Conservation (phyloP, 92 coral and sea anemone species). For the Umimayanthus chanpuru region DNA sequence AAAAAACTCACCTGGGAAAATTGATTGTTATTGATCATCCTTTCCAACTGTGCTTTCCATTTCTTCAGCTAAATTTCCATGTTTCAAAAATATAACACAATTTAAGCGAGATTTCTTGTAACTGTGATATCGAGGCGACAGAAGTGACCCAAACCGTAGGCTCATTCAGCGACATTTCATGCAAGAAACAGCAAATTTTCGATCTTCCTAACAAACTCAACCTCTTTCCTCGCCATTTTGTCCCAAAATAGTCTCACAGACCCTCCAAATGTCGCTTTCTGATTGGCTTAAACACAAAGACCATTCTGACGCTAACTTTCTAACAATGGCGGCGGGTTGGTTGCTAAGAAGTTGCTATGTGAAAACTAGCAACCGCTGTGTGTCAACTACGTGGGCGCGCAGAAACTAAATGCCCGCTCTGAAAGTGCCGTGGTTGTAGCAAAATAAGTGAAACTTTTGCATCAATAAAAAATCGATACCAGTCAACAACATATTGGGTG, state of each 20-base stretch:
- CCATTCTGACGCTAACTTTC: not conserved
- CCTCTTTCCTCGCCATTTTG: conserved; percentile 2
- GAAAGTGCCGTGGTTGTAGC: conserved; percentile 13
- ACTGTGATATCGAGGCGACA: not conserved
- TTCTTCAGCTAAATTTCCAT: not conserved
- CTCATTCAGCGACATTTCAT: conserved; percentile 1
- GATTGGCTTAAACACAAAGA: conserved; percentile 1
- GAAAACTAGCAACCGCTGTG: not conserved
- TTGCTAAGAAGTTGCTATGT: conserved; percentile 12
- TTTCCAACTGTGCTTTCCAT: not conserved
- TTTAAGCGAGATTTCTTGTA: not conserved
- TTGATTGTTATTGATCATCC: not conserved
- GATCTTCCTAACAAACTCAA: not conserved
- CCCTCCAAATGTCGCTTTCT: not conserved
- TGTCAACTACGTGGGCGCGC: not conserved
- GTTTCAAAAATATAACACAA: not conserved
- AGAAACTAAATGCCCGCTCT: conserved; percentile 15
- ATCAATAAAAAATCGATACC: no score
- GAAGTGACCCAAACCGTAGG: not conserved
- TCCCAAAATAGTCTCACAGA: not conserved
- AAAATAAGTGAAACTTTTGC: no score
- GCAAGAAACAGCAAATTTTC: not conserved
- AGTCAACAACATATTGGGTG: no score
- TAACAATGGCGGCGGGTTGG: not conserved
- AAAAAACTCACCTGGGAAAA: not conserved